Evolutionary conservation across 2,797 vertebrate genomes (phyloP), one percentile per base, ranked within the genome.

Genomic region (Phalanger gymnotis): DNA sequence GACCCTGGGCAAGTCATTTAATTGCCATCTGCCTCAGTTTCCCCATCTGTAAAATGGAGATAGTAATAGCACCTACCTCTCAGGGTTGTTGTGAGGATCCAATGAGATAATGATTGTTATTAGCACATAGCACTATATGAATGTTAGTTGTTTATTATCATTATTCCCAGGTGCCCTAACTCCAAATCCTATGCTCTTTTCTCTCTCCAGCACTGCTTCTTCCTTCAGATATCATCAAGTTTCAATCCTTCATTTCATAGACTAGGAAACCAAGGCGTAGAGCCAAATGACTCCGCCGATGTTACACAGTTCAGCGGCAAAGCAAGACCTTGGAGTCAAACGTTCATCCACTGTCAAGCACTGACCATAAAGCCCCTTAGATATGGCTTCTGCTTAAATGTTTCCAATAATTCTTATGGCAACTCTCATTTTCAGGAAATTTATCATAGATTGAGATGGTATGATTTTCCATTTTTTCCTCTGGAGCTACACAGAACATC

Each of bases 391-490:
- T 91, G 53, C 31, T 90, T 54, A 19, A 19, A 34, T 31, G 53
- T 51, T 57, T 31, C 55, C 13, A 90, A 28, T 61, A 57, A 73
- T 87, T 92, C 96, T 94, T 93, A 40, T 92, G 81, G 92, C 16
- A 30, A n/a, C 52, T 92, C 87, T 94, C 22, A 61, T 73, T 94
- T n/a, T 94, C 92, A 95, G 87, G 92, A 93, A 28, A 92, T 53
- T 22, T 66, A 93, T 95, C 54, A 89, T 95, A 90, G 10, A 27
- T 13, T 55, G 90, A 96, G 95, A 90, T 94, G 40, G 92, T 92
- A 81, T 47, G 5, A 3, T 56, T 89, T 96, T 51, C 31, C 27
- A 25, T 81, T 94, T 95, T 55, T 92, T 30, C 92, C 51, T 95
- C 61, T 93, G 22, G 30, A 55, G 27, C 30, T 31, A 47, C 3